These are phyloP conservation scores for Drosophila gaucha DNA, from an alignment of 2,888 invertebrate genomes.

Conservation along the genomic window DNA sequence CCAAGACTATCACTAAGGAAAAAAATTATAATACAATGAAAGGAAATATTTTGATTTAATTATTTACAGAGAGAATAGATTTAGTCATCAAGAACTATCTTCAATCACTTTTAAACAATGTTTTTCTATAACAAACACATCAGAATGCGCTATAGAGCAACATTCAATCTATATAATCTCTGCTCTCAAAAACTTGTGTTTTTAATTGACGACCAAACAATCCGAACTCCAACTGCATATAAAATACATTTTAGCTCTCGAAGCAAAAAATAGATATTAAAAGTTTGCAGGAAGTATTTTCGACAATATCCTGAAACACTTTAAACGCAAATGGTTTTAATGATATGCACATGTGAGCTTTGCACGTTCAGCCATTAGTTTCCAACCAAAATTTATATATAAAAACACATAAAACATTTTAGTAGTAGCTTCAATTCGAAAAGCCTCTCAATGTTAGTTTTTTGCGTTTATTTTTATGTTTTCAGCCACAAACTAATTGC, in stretches of 20 bases:
- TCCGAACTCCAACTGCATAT: not conserved
- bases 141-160: too few relatives aligned
- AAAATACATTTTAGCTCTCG: not conserved
- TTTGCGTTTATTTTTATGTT: slow-evolving; percentile 17
- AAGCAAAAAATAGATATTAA: not conserved
- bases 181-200: too few relatives aligned
- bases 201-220: too few relatives aligned
- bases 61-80: too few relatives aligned
- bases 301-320: slow-evolving; percentile 3
- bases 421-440: slow-evolving; percentile 3
- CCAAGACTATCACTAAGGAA: too few relatives aligned
- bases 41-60: too few relatives aligned
- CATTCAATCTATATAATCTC: too few relatives aligned
- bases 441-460: slow-evolving; percentile 25
- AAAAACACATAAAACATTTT: slow-evolving; percentile 4
- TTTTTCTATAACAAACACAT: too few relatives aligned
- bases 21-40: too few relatives aligned
- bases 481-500: slow-evolving; percentile 62
- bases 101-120: too few relatives aligned
- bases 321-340: slow-evolving; percentile 22
- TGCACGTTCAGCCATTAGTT: slow-evolving; percentile 2
- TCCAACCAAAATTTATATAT: not conserved
- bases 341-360: slow-evolving; percentile 15
- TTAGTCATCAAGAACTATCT: too few relatives aligned
- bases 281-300: not conserved